Evolutionary conservation across 2,797 vertebrate species (phyloP).

Genomic region (Neoniphon sammara): DNA sequence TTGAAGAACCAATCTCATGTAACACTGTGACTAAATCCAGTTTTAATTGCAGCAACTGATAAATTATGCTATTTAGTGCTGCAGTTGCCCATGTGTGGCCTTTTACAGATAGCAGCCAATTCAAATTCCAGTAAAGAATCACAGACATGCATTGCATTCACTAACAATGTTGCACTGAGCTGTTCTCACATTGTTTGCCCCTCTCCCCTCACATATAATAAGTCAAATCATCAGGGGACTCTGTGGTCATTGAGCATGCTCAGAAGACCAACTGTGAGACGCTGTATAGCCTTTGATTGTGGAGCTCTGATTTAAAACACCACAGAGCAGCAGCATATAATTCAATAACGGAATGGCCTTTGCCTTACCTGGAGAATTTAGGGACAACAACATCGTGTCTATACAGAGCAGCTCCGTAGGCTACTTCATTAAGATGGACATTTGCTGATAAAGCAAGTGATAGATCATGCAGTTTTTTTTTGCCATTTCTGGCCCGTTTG

Average conservation of each 20-base stretch:
- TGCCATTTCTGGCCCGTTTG: slow-evolving; percentile 15
- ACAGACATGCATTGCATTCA: slow-evolving; percentile 30
- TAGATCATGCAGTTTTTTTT: slow-evolving; percentile 27
- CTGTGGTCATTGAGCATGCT: slow-evolving; percentile 72
- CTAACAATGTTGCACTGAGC: slow-evolving; percentile 23
- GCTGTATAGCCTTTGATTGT: slow-evolving; percentile 54
- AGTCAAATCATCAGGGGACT: slow-evolving; percentile 26
- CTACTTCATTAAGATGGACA: slow-evolving; percentile 34
- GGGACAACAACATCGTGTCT: slow-evolving; percentile 1
- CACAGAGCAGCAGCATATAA: slow-evolving; percentile 30
- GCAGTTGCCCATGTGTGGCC: slow-evolving; percentile 13
- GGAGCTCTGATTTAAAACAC: slow-evolving; percentile 47
- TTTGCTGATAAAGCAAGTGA: slow-evolving; percentile 48
- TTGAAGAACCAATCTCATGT: slow-evolving; percentile 34
- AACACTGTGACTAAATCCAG: slow-evolving; percentile 18
- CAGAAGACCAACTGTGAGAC: slow-evolving; percentile 50
- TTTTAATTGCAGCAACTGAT: not conserved
- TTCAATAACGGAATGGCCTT: slow-evolving; percentile 28
- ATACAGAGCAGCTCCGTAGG: slow-evolving; percentile 4
- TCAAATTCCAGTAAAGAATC: slow-evolving; percentile 30
- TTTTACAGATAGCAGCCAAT: slow-evolving; percentile 28
- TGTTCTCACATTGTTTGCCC: slow-evolving; percentile 35
- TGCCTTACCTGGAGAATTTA: not conserved
- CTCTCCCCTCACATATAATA: slow-evolving; percentile 15
- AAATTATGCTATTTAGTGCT: slow-evolving; percentile 22